Evolutionary conservation across 2,888 invertebrate genomes (phyloP), one percentile per base, ranked within the genome.

Genomic region (Synergus umbraculus): DNA sequence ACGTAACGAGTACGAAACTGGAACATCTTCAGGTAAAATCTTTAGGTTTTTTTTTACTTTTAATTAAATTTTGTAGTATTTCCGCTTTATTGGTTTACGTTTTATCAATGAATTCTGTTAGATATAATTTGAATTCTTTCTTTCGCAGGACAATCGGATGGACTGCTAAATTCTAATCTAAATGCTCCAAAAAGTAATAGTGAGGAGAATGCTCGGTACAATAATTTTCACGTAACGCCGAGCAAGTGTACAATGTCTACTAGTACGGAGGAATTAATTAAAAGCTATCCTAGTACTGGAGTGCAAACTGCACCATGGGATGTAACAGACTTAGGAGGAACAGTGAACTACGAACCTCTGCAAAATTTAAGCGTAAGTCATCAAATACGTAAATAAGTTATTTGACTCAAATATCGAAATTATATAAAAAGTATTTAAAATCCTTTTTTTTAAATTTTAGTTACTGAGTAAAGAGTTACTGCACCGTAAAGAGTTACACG

Each of bases 401-500:
- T 69, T 46, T 10, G 15, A n/a, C n/a, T 63, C 15, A 15, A 49
- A 18, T 22, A 10, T 46, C 13, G 22, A n/a, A 76, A 43, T 2
- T 22, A 37, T 43, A 13, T 49, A 10, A 44, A 22, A 10, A 77
- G 18, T 18, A 29, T n/a, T 66, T 66, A 73, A 22, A 0, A 77
- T 12, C 54, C 43, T 76, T 13, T 54, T 15, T 63, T 15, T 76
- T 78, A 85, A 63, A 58, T 77, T 88, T 79, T 81, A 93, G 93
- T 88, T 93, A 60, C 85, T 93, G 77, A 92, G 93, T 22, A 92
- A 93, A 86, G 93, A 93, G 77, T 87, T 94, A 9, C 85, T 94
- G 76, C 92, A 93, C 84, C 93, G 93, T 83, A 92, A 90, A 13
- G 93, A 94, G 91, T 89, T 94, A 66, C 93, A 93, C 85, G 93